These are phyloP conservation scores for Ctenochaetus hawaiiensis DNA, from an alignment of 2,797 vertebrate genomes.

Conservation along the genomic window DNA sequence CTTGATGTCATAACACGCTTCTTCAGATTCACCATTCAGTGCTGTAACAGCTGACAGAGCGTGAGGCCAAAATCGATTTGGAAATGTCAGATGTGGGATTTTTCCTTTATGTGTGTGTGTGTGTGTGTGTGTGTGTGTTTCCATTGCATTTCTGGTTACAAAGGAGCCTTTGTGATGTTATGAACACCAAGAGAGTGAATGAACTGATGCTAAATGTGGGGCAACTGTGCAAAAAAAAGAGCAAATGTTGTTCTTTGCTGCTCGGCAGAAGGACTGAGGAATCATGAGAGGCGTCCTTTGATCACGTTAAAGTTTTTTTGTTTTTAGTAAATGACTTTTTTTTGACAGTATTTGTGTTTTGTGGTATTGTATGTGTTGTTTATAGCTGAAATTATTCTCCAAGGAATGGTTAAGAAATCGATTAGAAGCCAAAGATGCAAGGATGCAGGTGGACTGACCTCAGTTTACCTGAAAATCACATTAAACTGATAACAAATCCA, in stretches of 20 bases:
- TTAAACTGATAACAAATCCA: background rate
- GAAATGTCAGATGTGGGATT: slow-evolving; percentile 3
- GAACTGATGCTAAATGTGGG: background rate
- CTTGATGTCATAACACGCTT: slow-evolving; percentile 56
- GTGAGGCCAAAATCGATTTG: slow-evolving; percentile 34
- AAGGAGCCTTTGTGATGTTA: slow-evolving; percentile 27
- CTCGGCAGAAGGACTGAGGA: background rate
- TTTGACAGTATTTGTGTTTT: background rate
- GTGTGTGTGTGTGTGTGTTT: slow-evolving; percentile 12
- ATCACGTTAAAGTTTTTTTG: background rate
- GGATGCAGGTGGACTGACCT: no score
- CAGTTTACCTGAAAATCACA: background rate
- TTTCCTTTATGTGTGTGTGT: slow-evolving; percentile 1
- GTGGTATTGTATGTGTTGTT: background rate
- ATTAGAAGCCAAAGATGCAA: background rate
- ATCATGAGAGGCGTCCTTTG: background rate
- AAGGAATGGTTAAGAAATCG: background rate
- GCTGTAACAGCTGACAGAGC: slow-evolving; percentile 65
- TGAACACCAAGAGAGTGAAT: background rate
- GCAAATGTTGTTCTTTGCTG: background rate
- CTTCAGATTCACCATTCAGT: slow-evolving; percentile 43
- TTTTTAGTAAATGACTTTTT: background rate
- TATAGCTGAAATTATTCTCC: background rate
- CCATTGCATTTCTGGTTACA: slow-evolving; percentile 12
- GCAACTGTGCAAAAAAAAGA: no score